Conservation (phyloP, 2,113 vertebrate genomes). For the Mastomys coucha region DNA sequence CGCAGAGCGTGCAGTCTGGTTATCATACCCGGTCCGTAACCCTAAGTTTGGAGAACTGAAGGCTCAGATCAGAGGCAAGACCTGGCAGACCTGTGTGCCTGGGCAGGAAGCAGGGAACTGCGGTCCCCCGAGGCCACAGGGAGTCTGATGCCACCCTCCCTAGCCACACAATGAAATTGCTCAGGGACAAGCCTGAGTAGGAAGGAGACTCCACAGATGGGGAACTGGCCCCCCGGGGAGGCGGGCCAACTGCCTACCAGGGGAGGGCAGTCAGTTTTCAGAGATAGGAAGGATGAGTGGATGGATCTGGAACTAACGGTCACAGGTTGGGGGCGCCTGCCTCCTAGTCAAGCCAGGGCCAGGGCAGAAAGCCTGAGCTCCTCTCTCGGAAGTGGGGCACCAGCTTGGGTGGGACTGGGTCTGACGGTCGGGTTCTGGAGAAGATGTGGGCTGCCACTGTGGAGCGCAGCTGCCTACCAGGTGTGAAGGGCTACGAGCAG, state of each 20-base stretch:
- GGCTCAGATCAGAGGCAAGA: neutral
- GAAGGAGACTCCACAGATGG: neutral
- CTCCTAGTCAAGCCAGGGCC: neutral
- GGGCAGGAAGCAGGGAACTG: neutral
- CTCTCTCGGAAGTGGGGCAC: neutral
- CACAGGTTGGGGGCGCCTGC: neutral
- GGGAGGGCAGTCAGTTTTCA: neutral
- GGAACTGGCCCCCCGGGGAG: neutral
- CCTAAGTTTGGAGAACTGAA: neutral
- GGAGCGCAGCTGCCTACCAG: neutral
- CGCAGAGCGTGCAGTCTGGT: neutral
- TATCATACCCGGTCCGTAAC: neutral
- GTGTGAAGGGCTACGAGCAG: conserved; percentile 53
- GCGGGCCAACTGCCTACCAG: neutral
- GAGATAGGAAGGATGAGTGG: neutral
- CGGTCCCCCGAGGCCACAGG: neutral
- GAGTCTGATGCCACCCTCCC: neutral
- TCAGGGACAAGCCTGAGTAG: neutral
- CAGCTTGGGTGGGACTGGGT: neutral
- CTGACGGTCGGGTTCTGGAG: neutral
- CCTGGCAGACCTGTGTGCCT: neutral
- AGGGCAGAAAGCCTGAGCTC: neutral
- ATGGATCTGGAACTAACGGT: neutral
- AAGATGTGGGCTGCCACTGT: neutral
- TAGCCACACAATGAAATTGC: neutral